Evolutionary conservation across 2,888 invertebrate genomes (phyloP), one percentile per base, ranked within the genome.

Genomic region (Orthosia gothica): DNA sequence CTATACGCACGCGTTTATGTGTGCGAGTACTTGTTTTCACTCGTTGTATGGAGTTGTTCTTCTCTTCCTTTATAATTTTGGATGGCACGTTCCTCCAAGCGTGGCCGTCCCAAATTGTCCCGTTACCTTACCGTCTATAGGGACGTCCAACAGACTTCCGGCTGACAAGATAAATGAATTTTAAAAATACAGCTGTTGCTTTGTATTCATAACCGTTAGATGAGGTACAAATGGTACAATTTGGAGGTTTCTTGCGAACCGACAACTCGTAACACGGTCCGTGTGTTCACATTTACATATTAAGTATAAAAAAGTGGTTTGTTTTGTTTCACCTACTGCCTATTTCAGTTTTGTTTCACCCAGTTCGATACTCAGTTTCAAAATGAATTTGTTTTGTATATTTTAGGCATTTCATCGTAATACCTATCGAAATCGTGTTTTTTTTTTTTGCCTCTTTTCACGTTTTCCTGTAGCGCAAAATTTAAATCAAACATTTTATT

Each of bases 81-180:
- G 16, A 45, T 65, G 52, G 26, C 32, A 59, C 49, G 63, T 65
- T 50, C 74, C 40, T 32, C 63, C 57, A 74, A 74, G 65, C 73
- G 74, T 74, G 58, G 18, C 61, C 20, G 15, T 76, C 81, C 78
- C 73, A 86, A 86, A 82, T 82, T 84, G 73, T 76, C 70, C 83
- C 78, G 62, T 57, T 72, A 73, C 74, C 70, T 63, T 76, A 67
- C 54, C 57, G 68, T 77, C 77, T 74, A 75, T 75, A 64, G 76
- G 75, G 82, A 84, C 81, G 64, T 72, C 82, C 83, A 68, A 81
- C 81, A 78, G 71, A 67, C 74, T 76, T 74, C 73, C 74, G 55
- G 59, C 72, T 71, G 73, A 76, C 82, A 82, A 82, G 73, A 82
- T 79, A 79, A 84, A 82, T 86, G 59, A 75, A 82, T 82, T 79